phyloP scores from a whole-genome alignment of 1,140 invertebrate genomes.

The Oncopodura yosiiana region DNA sequence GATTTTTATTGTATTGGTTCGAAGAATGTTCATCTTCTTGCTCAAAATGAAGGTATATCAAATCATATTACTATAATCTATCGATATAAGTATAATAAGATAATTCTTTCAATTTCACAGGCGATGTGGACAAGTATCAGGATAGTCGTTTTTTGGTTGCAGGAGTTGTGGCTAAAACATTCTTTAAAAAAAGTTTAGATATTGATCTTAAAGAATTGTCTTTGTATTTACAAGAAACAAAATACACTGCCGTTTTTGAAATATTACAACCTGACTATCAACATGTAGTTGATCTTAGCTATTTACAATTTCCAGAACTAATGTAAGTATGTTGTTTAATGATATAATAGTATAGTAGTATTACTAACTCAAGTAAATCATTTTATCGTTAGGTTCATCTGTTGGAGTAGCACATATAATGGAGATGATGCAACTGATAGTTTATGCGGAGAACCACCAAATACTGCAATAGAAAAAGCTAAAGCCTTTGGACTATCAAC shows the following conservation, averaged over 20 bases:
- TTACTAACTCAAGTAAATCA: conserved; percentile 2
- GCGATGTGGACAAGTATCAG: conserved; percentile 41
- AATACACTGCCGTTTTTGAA: conserved; percentile 43
- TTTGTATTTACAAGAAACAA: conserved; percentile 34
- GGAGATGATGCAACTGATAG: conserved; percentile 33
- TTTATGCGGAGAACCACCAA: conserved; percentile 40
- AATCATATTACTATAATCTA: neutral
- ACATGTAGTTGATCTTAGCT: conserved; percentile 43
- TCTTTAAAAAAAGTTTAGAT: conserved; percentile 36
- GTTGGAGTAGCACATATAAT: conserved; percentile 40
- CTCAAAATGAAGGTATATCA: conserved; percentile 36
- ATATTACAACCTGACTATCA: conserved; percentile 43
- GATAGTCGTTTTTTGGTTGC: conserved; percentile 41
- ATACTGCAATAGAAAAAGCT: conserved; percentile 36
- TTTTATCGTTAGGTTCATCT: conserved; percentile 40
- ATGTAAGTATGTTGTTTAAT: conserved; percentile 20
- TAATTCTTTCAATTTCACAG: conserved; percentile 25
- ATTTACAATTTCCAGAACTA: conserved; percentile 38
- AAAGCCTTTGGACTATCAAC: conserved; percentile 32
- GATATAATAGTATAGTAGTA: neutral
- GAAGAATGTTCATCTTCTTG: conserved; percentile 46
- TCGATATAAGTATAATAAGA: neutral
- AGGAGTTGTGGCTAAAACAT: conserved; percentile 38
- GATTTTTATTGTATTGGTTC: conserved; percentile 42
- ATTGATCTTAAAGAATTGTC: conserved; percentile 35